Percentiles rank a stretch among this genome's conserved stretches.
Conservation (phyloP, 2,797 vertebrate species). For the Dryobates pubescens region DNA sequence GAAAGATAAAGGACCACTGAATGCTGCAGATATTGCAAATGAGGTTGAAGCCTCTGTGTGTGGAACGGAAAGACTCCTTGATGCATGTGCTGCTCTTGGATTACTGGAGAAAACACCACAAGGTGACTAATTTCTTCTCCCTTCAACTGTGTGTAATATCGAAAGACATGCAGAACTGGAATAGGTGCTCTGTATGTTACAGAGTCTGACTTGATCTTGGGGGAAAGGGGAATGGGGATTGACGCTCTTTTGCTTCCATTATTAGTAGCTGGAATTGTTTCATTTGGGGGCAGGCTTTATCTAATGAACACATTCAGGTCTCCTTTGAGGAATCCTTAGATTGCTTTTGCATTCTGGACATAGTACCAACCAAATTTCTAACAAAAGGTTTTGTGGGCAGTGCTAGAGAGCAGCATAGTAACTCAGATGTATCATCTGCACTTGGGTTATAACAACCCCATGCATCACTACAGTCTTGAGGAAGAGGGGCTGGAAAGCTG, state of each 20-base stretch:
- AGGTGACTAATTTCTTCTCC: slow-evolving; percentile 48
- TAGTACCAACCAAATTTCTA: background rate
- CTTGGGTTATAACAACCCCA: background rate
- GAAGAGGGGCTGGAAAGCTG: background rate
- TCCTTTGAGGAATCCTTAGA: background rate
- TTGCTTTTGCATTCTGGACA: background rate
- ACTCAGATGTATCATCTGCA: background rate
- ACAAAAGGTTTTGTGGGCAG: background rate
- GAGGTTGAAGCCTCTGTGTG: slow-evolving; percentile 75
- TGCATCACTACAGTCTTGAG: background rate
- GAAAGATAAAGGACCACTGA: slow-evolving; percentile 67
- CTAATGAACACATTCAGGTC: background rate
- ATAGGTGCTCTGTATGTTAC: background rate
- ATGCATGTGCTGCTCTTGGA: slow-evolving; percentile 85
- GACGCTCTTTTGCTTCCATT: background rate
- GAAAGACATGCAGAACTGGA: background rate
- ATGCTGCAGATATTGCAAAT: slow-evolving; percentile 78
- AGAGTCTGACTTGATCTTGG: background rate
- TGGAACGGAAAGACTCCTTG: slow-evolving; percentile 85
- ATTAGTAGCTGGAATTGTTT: background rate
- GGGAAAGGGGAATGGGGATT: background rate
- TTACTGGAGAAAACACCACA: slow-evolving; percentile 76
- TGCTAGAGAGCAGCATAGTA: background rate
- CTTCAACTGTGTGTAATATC: background rate
- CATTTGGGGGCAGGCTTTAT: background rate